Evolutionary conservation across 2,113 vertebrate genomes (phyloP).

Genomic region (Salvelinus namaycush): DNA sequence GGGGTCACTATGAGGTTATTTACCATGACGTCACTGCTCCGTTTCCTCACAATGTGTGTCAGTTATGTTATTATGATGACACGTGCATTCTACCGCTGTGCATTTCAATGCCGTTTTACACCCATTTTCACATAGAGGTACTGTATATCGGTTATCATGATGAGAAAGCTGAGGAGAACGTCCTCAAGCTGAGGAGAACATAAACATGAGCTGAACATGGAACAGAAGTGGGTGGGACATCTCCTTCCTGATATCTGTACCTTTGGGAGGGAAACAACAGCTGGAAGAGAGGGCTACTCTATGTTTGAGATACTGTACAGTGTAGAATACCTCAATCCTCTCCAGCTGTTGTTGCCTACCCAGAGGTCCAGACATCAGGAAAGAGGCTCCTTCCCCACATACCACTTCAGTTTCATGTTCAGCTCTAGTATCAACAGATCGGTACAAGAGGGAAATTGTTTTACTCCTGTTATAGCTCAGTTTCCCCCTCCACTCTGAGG

Average conservation of each 20-base stretch:
- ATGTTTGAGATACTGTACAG: too few species aligned
- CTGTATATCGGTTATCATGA: neutral
- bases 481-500: slow-evolving; percentile 24
- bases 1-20: neutral
- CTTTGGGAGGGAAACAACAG: too few species aligned
- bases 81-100: neutral
- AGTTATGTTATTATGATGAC: neutral
- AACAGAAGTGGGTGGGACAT: too few species aligned
- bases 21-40: neutral
- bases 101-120: too few species aligned
- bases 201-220: too few species aligned
- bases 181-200: neutral
- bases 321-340: too few species aligned
- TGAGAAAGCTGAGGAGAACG: neutral
- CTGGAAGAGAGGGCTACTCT: too few species aligned
- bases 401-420: slow-evolving; percentile 5
- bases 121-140: neutral
- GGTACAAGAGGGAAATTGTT: slow-evolving; percentile 19
- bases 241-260: too few species aligned
- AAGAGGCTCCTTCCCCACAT: neutral
- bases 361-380: neutral
- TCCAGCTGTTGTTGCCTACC: neutral
- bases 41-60: neutral
- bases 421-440: slow-evolving; percentile 23
- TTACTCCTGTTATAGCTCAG: slow-evolving; percentile 22